Evolutionary conservation across 2,888 invertebrate genomes (phyloP).

Genomic region (Orthonychiurus folsomi): DNA sequence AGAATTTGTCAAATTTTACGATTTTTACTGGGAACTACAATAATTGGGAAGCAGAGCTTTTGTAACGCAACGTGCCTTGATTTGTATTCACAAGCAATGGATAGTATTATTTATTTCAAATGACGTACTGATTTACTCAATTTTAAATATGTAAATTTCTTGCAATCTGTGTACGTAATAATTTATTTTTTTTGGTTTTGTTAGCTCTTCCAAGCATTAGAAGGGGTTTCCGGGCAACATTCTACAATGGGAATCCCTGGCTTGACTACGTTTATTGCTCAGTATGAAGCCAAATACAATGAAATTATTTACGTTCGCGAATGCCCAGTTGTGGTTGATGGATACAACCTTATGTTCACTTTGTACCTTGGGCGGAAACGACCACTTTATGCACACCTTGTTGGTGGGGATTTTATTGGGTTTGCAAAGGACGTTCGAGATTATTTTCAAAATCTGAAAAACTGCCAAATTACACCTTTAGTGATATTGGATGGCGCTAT

Average conservation of each 20-base stretch:
- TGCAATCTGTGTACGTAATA: no score
- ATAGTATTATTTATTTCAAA: no score
- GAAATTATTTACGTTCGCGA: constrained; percentile 57
- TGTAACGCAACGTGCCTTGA: no score
- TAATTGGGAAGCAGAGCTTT: no score
- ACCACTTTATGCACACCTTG: constrained; percentile 44
- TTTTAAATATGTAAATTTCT: no score
- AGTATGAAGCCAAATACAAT: constrained; percentile 57
- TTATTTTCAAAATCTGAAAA: constrained; percentile 60
- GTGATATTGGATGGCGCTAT: constrained; percentile 74
- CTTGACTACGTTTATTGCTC: constrained; percentile 67
- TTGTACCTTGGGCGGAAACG: constrained; percentile 48
- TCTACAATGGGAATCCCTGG: constrained; percentile 89
- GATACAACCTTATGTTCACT: constrained; percentile 63
- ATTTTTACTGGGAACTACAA: no score
- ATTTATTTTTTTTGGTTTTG: not conserved
- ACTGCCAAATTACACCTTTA: constrained; percentile 62
- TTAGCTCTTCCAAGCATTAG: constrained; percentile 3
- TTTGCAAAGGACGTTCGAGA: constrained; percentile 56
- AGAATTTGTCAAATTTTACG: no score
- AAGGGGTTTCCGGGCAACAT: no score
- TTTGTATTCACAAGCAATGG: no score
- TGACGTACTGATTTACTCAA: no score
- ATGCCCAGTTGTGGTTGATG: constrained; percentile 66
- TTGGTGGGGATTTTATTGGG: constrained; percentile 78